phyloP scores from a whole-genome alignment of 2,888 invertebrate species.

The Slavum lentiscoides region DNA sequence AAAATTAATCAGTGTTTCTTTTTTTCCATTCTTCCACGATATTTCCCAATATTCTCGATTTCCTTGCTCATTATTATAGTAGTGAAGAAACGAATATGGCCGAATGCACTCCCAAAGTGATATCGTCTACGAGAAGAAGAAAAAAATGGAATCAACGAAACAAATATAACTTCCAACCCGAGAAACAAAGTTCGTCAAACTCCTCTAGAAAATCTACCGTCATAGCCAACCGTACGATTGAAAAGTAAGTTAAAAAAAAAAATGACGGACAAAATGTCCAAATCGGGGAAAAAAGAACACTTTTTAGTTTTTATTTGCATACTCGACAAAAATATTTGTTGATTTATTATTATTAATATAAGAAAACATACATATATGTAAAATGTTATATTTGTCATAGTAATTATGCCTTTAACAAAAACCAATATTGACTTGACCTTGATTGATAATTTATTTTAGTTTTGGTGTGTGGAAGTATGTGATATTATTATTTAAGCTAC shows the following conservation, averaged over 20 bases:
- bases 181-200: constrained; percentile 45
- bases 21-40: constrained; percentile 47
- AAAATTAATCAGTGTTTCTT: constrained; percentile 52
- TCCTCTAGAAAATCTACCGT: constrained; percentile 50
- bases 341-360: constrained; percentile 21
- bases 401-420: constrained; percentile 39
- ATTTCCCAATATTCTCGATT: constrained; percentile 29
- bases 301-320: constrained; percentile 48
- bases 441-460: constrained; percentile 42
- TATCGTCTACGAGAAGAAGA: constrained; percentile 40
- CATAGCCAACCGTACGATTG: constrained; percentile 48
- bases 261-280: constrained; percentile 30
- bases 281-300: constrained; percentile 50
- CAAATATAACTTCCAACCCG: constrained; percentile 49
- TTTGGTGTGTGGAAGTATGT: constrained; percentile 48
- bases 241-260: constrained; percentile 45
- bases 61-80: constrained; percentile 50
- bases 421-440: constrained; percentile 52
- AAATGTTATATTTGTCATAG: not conserved
- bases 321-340: constrained; percentile 4
- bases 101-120: constrained; percentile 38
- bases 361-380: constrained; percentile 9
- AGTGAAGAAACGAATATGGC: constrained; percentile 51
- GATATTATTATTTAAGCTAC: constrained; percentile 29
- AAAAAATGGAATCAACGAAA: constrained; percentile 52